These are phyloP conservation scores for mouse (Mus musculus) DNA, from an alignment of 2,113 vertebrate species.

Conservation along the genomic window DNA sequence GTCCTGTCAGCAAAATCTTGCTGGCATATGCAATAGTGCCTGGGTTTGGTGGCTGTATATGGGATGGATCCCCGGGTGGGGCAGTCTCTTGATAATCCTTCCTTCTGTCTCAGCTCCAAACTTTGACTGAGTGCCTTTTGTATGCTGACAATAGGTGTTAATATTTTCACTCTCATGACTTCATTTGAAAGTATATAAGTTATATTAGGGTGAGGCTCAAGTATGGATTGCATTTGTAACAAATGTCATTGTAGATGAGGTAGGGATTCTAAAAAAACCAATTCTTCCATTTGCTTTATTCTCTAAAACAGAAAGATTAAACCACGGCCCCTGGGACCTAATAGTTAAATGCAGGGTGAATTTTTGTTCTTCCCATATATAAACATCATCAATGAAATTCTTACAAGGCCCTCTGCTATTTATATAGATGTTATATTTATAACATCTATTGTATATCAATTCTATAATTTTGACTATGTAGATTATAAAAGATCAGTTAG, in stretches of 20 bases:
- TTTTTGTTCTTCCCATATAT: no score
- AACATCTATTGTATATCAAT: background rate
- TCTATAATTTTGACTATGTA: background rate
- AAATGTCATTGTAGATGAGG: background rate
- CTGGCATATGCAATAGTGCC: no score
- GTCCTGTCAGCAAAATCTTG: no score
- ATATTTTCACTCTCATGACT: background rate
- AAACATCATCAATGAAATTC: background rate
- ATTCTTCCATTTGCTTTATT: background rate
- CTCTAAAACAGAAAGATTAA: background rate
- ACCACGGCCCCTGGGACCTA: background rate
- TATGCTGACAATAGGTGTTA: background rate
- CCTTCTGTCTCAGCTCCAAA: no score
- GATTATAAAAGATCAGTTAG: background rate
- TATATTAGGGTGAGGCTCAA: background rate
- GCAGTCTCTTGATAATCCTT: no score
- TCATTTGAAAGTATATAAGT: background rate
- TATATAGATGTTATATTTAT: no score
- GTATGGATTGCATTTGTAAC: background rate
- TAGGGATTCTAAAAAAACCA: background rate
- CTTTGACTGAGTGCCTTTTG: background rate
- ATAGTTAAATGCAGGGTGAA: background rate
- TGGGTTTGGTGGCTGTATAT: no score
- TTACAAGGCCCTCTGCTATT: background rate
- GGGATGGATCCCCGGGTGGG: no score